Percentiles rank a stretch among this genome's conserved stretches.
phyloP scores from a whole-genome alignment of 2,888 invertebrate species.

The Myopa tessellatipennis region DNA sequence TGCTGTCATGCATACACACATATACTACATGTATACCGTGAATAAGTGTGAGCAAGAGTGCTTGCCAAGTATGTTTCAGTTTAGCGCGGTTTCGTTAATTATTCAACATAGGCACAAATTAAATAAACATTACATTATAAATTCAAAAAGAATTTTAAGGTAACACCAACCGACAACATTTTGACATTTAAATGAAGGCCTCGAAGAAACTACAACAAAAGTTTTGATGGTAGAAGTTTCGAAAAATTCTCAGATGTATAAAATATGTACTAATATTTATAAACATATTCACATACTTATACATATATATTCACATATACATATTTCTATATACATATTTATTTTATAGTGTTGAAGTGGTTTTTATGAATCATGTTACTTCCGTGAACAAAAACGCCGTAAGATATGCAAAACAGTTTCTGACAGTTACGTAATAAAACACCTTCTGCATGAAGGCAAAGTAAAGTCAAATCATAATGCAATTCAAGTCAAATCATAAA shows the following conservation, averaged over 20 bases:
- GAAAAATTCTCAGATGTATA: neutral
- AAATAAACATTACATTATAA: neutral
- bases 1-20: neutral
- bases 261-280: too few relatives aligned
- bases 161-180: neutral
- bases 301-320: too few relatives aligned
- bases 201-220: neutral
- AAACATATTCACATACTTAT: too few relatives aligned
- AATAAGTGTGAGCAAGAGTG: neutral
- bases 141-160: neutral
- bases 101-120: neutral
- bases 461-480: too few relatives aligned
- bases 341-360: too few relatives aligned
- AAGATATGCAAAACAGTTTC: slow-evolving; percentile 10
- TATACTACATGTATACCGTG: neutral
- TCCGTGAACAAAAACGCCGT: neutral
- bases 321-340: too few relatives aligned
- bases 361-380: too few relatives aligned
- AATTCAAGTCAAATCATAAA: too few relatives aligned
- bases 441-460: too few relatives aligned
- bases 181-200: too few relatives aligned
- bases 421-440: neutral
- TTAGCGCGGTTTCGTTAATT: slow-evolving; percentile 4
- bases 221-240: neutral
- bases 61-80: neutral